Base-by-base conservation (phyloP, 2,797 vertebrate species). In the Anableps anableps region DNA sequence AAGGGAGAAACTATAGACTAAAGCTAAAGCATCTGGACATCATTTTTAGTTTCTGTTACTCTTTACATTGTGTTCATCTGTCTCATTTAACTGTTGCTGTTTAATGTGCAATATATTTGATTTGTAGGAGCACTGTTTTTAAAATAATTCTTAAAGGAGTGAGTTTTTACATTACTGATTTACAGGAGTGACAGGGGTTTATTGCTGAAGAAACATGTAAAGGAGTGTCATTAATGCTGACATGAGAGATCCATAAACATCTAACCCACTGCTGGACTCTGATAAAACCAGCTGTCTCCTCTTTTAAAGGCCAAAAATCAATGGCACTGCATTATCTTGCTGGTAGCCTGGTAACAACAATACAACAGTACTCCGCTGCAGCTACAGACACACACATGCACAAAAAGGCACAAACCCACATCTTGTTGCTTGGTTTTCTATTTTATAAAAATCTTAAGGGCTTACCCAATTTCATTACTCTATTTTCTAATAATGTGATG, bases 101-200 rank as follows among this genome's bases (percentile, higher is more conserved):
- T 86, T 80, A 51, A 91, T 87, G 93, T 95, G 93, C 93, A 95
- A 95, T 94, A 94, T 90, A 68, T 88, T 87, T 84, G 75, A 92
- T 88, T 87, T 84, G 45, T 62, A 75, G 47, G 51, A 79, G 62
- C 78, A 85, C 83, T 78, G 78, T 86, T 86, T 87, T 83, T 77
- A 70, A 73, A 74, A 80, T 29, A 48, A 79, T 75, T 85, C 23
- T 76, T 82, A 77, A 47, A 55, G 31, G 74, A 84, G 72, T 81
- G 45, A 77, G 14, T 1, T 83, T 85, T 88, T 66, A 77, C 41
- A 47, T 82, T n/a, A 13, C 11, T 75, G 74, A 87, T 85, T 75
- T 74, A 78, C 31, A 78, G 81, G 38, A 82, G 79, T 36, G 80
- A 78, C 64, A 11, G 76, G 53, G 79, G 78, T 77, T 75, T 77